These are phyloP conservation scores for Gephyroberyx darwinii DNA, from an alignment of 2,797 vertebrate species.

Conservation along the genomic window DNA sequence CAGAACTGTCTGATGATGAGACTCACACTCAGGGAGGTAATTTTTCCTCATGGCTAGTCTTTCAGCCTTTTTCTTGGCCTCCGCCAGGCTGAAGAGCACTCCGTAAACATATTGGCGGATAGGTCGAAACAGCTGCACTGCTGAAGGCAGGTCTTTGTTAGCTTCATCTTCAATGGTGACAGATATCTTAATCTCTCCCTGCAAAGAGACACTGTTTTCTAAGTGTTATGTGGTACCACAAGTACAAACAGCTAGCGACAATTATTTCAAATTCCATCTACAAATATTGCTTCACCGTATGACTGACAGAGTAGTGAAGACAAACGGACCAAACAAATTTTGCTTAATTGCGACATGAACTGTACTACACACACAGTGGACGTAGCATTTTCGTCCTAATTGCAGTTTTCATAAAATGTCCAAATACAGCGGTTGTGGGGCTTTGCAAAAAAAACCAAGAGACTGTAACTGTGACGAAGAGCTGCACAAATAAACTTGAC, in stretches of 20 bases:
- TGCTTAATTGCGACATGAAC: no score
- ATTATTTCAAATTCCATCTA: conserved; percentile 8
- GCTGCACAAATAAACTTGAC: no score
- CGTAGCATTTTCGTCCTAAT: no score
- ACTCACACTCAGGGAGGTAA: conserved; percentile 91
- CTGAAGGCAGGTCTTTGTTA: conserved; percentile 96
- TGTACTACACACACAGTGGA: no score
- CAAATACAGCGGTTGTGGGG: no score
- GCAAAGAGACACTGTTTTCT: conserved; percentile 50
- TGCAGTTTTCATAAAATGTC: no score
- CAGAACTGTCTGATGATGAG: neutral
- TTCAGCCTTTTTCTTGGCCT: conserved; percentile 94
- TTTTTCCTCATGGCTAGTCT: conserved; percentile 93
- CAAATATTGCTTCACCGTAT: neutral
- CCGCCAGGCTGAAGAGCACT: conserved; percentile 95
- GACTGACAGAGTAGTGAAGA: neutral
- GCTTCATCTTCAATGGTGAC: conserved; percentile 98
- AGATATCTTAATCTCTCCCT: conserved; percentile 97
- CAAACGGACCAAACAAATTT: no score
- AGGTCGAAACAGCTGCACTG: conserved; percentile 92
- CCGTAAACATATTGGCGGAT: conserved; percentile 97
- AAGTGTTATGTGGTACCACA: neutral
- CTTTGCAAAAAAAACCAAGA: no score
- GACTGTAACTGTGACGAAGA: no score
- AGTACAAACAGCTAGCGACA: neutral